Conservation (phyloP, 2,888 invertebrate species). For the Heliconius sara region DNA sequence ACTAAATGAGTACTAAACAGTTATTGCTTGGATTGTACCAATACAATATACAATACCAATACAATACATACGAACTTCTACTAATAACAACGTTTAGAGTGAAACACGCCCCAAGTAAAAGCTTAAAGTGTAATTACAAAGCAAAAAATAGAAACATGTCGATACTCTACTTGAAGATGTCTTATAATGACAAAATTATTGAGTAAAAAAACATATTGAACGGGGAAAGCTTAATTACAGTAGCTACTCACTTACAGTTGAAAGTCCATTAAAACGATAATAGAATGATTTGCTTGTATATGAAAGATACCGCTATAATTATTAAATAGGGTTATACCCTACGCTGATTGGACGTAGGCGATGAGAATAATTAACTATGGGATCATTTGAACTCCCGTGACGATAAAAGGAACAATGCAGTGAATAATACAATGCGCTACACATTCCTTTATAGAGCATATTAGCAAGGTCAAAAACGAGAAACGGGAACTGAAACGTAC, state of each 20-base stretch:
- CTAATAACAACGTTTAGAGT: background rate
- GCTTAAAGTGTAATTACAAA: background rate
- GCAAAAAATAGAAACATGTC: background rate
- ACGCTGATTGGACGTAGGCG: conserved; percentile 65
- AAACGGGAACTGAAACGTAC: conserved; percentile 41
- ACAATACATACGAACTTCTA: background rate
- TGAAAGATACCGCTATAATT: conserved; percentile 41
- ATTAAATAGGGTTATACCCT: conserved; percentile 50
- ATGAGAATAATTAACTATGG: conserved; percentile 56
- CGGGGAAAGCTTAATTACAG: conserved; percentile 19
- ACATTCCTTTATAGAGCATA: conserved; percentile 48
- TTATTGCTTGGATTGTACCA: background rate
- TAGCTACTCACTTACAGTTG: background rate
- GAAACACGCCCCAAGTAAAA: background rate
- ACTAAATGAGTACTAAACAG: conserved; percentile 1
- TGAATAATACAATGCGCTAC: conserved; percentile 46
- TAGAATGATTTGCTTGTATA: background rate
- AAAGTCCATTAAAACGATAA: conserved; percentile 9
- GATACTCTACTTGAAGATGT: background rate
- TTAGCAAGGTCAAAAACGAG: conserved; percentile 60
- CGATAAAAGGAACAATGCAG: conserved; percentile 60
- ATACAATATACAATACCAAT: background rate
- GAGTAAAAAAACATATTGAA: conserved; percentile 1
- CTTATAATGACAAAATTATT: conserved; percentile 21
- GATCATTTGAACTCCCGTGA: conserved; percentile 64